These are phyloP conservation scores for Scophthalmus maximus DNA, from an alignment of 2,113 vertebrate genomes.

Conservation along the genomic window DNA sequence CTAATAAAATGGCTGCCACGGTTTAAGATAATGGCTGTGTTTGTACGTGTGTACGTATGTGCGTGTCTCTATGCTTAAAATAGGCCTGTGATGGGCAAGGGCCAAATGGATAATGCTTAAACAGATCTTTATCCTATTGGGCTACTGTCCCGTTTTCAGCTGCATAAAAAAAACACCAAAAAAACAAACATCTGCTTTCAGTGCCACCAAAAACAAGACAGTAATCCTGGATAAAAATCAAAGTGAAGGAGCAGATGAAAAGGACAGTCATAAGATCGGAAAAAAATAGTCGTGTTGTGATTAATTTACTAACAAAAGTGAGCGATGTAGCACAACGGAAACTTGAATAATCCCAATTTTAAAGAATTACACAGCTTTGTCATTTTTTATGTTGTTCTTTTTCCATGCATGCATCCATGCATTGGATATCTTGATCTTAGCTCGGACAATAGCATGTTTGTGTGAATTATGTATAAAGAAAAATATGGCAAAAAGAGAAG, in stretches of 20 bases:
- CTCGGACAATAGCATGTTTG: background rate
- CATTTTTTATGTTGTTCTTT: background rate
- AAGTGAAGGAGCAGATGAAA: constrained; percentile 43
- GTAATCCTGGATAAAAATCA: constrained; percentile 62
- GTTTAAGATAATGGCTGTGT: constrained; percentile 65
- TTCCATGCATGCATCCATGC: background rate
- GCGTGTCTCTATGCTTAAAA: constrained; percentile 69
- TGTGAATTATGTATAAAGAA: constrained; percentile 1
- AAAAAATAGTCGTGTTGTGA: background rate
- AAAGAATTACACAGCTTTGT: background rate
- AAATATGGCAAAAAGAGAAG: background rate
- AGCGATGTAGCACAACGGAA: background rate
- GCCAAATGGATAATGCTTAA: constrained; percentile 77
- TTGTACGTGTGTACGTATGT: constrained; percentile 25
- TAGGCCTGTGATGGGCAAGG: constrained; percentile 72
- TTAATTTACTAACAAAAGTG: constrained; percentile 2
- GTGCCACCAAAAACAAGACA: constrained; percentile 61
- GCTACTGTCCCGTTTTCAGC: constrained; percentile 73
- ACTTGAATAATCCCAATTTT: background rate
- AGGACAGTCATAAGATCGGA: constrained; percentile 2
- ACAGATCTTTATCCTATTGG: constrained; percentile 78
- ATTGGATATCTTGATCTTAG: background rate
- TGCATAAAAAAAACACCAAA: constrained; percentile 45
- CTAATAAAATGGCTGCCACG: constrained; percentile 75
- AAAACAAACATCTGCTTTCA: constrained; percentile 67